Conservation (phyloP, 2,797 vertebrate genomes). For the Valencia hispanica region DNA sequence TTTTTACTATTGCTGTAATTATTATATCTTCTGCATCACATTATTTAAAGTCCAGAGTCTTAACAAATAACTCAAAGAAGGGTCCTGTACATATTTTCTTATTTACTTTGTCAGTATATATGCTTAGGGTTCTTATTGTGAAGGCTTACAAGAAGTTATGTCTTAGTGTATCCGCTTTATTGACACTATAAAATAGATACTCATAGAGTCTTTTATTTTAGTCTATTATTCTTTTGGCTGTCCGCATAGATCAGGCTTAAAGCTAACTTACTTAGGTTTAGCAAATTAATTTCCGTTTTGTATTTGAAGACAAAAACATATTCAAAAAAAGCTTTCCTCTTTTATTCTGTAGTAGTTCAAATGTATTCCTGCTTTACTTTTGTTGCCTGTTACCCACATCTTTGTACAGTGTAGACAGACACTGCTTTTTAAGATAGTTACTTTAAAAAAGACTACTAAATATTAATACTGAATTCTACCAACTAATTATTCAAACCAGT, state of each 20-base stretch:
- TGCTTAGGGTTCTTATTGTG: neutral
- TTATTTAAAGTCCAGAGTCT: neutral
- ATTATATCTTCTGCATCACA: neutral
- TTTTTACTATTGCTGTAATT: neutral
- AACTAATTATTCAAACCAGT: neutral
- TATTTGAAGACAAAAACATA: neutral
- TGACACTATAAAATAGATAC: neutral
- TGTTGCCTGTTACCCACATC: neutral
- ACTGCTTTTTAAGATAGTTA: neutral
- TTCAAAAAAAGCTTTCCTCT: neutral
- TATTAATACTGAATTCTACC: neutral
- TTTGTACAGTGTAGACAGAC: neutral
- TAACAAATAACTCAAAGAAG: neutral
- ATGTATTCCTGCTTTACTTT: neutral
- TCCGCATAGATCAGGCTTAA: neutral
- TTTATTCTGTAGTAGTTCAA: neutral
- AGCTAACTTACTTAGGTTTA: neutral
- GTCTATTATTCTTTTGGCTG: neutral
- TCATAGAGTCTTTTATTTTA: too few species aligned
- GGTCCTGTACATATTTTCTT: neutral
- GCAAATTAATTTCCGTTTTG: neutral
- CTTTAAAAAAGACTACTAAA: neutral
- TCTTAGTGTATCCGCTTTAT: neutral
- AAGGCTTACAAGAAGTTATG: neutral
- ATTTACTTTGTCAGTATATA: neutral